A percentile compares a stretch with the other conserved stretches of the same genome.
These are phyloP conservation scores for Drosophila meridiana DNA, from an alignment of 2,888 invertebrate genomes.

Conservation along the genomic window DNA sequence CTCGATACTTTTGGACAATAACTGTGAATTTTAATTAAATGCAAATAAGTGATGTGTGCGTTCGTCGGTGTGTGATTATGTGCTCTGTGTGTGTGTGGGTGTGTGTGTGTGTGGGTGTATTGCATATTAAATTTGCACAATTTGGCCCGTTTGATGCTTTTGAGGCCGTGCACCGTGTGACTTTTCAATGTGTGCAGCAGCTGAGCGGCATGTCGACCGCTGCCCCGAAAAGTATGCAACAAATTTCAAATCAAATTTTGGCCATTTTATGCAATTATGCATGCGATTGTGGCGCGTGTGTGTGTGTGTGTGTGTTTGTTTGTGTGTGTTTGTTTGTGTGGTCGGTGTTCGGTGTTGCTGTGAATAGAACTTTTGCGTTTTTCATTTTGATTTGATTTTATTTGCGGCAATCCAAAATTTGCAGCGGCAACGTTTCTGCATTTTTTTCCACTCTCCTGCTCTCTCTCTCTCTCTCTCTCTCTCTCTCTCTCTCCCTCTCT, in stretches of 20 bases:
- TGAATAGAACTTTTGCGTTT: constrained; percentile 50
- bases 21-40: constrained; percentile 75
- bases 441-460: not conserved
- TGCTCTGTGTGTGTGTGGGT: not conserved
- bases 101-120: constrained; percentile 32
- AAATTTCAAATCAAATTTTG: constrained; percentile 72
- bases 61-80: constrained; percentile 15
- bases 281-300: constrained; percentile 64
- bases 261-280: constrained; percentile 76
- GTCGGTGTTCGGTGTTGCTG: constrained; percentile 6
- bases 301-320: constrained; percentile 19
- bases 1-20: constrained; percentile 69
- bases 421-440: constrained; percentile 16
- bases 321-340: constrained; percentile 29
- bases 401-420: constrained; percentile 65
- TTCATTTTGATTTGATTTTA: constrained; percentile 73
- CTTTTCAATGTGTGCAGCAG: constrained; percentile 62
- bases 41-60: constrained; percentile 61
- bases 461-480: constrained; percentile 3
- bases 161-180: constrained; percentile 59
- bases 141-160: constrained; percentile 62
- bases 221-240: constrained; percentile 60
- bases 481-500: not conserved
- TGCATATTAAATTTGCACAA: constrained; percentile 72
- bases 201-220: constrained; percentile 30